Evolutionary conservation across 2,888 invertebrate species (phyloP), one percentile per base, ranked within the genome.

Genomic region (Caenorhabditis sp.): DNA sequence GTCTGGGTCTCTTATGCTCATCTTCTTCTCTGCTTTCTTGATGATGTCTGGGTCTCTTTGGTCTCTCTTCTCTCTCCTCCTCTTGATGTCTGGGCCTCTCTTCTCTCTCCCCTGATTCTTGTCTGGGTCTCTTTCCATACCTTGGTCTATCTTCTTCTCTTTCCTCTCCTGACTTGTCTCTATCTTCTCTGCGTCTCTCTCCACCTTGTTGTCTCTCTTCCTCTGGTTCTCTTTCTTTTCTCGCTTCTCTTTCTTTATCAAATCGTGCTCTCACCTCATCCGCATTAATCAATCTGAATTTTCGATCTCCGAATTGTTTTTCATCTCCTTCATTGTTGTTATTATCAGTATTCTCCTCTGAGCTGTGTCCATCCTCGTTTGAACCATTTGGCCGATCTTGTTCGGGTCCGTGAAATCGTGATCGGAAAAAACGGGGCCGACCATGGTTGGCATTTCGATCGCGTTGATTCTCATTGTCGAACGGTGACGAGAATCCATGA

Each of bases 351-450:
- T 60, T 69, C 69, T 69, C 73, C 73, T 63, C 66, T 66, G 52
- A 73, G 63, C 61, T 65, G 53, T 60, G 69, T 69, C 73, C 69
- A 73, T 63, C 73, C 73, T 56, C 67, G 63, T 60, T 64, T 71
- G 63, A 63, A 67, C 63, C 63, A 67, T 64, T 64, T 67, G 52
- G 57, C 31, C 67, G 63, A 59, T 49, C 69, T 26, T 56, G 73
- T 59, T 67, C 73, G 63, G 59, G 56, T 12, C 43, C 43, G 3
- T 14, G 43, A 43, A 43, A 43, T 43, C 43, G 43, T 10, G 43
- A 14, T 3, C 43, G 43, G 43, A 43, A 43, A 43, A 43, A 43
- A 43, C 43, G 43, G 3, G 43, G 43, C 17, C 14, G 43, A 10
- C 43, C 43, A 17, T 43, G 10, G 14, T 43, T 43, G 5, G 8